phyloP scores from a whole-genome alignment of 1,140 invertebrate species.

The Heliconius congener region DNA sequence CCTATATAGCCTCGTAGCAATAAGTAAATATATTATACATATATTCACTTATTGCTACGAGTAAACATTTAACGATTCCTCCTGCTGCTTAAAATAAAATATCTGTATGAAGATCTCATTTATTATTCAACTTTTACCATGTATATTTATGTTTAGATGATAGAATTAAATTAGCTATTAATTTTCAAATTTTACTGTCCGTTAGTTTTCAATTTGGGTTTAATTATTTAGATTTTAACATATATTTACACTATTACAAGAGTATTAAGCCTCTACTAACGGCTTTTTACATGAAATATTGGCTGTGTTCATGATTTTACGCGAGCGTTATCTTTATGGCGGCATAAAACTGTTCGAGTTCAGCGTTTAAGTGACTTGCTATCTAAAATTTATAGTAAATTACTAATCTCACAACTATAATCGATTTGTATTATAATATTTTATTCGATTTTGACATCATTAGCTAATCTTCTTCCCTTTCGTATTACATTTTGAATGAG shows the following conservation, averaged over 20 bases:
- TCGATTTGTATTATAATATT: neutral
- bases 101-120: too few relatives aligned
- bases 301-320: neutral
- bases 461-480: neutral
- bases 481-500: too few relatives aligned
- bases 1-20: too few relatives aligned
- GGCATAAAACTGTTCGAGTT: conserved; percentile 6
- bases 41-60: too few relatives aligned
- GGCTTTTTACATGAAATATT: conserved; percentile 4
- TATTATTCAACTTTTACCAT: neutral
- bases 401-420: neutral
- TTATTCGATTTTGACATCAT: neutral
- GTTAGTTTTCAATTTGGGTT: neutral
- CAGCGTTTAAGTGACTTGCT: conserved; percentile 1
- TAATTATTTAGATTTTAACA: neutral
- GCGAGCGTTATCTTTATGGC: conserved; percentile 5
- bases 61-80: too few relatives aligned
- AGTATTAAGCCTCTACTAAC: neutral
- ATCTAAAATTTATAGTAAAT: conserved; percentile 9
- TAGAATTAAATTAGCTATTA: neutral
- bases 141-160: neutral
- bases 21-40: too few relatives aligned
- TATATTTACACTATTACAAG: conserved; percentile 8
- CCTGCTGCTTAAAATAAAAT: too few relatives aligned
- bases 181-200: neutral